phyloP scores from a whole-genome alignment of 2,113 vertebrate species.

The Empidonax alnorum region DNA sequence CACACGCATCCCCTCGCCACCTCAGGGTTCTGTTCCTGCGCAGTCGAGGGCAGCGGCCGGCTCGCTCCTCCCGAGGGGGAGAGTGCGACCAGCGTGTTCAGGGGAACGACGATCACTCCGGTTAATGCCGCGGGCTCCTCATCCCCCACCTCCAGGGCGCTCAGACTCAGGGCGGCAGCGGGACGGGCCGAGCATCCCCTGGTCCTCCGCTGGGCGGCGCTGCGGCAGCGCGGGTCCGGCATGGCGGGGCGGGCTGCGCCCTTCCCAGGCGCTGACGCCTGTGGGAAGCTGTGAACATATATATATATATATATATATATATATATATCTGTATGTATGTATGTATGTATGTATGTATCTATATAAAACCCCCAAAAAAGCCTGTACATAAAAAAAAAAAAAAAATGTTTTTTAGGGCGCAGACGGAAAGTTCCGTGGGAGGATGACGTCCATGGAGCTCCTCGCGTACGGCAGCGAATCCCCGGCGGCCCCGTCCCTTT shows the following conservation, averaged over 20 bases:
- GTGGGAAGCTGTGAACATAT: background rate
- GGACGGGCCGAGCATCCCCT: background rate
- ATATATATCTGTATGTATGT: too few species aligned
- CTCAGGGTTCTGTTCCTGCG: too few species aligned
- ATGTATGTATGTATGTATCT: too few species aligned
- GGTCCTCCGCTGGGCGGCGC: background rate
- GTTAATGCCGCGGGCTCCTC: rapidly evolving
- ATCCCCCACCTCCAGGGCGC: rapidly evolving
- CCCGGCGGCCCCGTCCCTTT: too few species aligned
- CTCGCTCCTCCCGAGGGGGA: background rate
- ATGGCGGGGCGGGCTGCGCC: background rate
- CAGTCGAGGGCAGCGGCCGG: rapidly evolving
- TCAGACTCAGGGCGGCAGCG: too few species aligned
- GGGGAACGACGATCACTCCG: rapidly evolving
- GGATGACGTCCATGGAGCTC: background rate
- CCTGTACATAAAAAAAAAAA: too few species aligned
- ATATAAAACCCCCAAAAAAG: background rate
- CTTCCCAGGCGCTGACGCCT: rapidly evolving
- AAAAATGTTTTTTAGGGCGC: background rate
- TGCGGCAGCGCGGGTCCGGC: background rate
- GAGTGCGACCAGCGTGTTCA: background rate
- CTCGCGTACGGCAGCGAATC: background rate
- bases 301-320: too few species aligned
- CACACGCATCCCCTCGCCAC: rapidly evolving
- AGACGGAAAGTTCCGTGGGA: background rate